Evolutionary conservation across 2,888 invertebrate genomes (phyloP).

Genomic region (Loripinus fragilis): DNA sequence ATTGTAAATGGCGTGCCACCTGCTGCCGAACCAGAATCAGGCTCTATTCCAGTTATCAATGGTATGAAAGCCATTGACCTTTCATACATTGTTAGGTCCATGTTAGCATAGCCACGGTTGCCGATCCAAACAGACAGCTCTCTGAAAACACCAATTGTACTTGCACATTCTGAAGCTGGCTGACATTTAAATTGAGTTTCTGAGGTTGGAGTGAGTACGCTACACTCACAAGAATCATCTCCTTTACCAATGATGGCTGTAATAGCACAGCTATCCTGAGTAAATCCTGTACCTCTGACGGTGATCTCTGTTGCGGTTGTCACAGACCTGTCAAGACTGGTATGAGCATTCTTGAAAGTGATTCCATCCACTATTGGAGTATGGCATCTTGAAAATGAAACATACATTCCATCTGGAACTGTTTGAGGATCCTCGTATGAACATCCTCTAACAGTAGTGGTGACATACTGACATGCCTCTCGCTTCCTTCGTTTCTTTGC

Average conservation of each 20-base stretch:
- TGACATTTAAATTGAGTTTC: constrained; percentile 33
- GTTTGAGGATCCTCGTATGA: neutral
- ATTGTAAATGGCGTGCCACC: constrained; percentile 61
- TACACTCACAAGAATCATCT: constrained; percentile 30
- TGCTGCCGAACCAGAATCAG: constrained; percentile 44
- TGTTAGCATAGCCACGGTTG: constrained; percentile 45
- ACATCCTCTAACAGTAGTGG: neutral
- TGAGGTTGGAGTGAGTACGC: constrained; percentile 22
- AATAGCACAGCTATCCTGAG: constrained; percentile 60
- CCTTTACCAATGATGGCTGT: constrained; percentile 54
- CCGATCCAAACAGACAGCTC: constrained; percentile 39
- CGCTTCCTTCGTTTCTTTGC: too few species aligned
- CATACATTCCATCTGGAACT: constrained; percentile 44
- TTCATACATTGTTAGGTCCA: constrained; percentile 14
- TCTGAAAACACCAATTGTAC: constrained; percentile 37
- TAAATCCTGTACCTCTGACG: constrained; percentile 58
- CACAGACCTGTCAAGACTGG: constrained; percentile 22
- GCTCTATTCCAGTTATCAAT: constrained; percentile 33
- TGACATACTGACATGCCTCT: neutral
- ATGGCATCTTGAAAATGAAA: constrained; percentile 54
- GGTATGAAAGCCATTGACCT: constrained; percentile 48
- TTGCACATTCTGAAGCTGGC: constrained; percentile 24
- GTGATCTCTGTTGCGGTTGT: constrained; percentile 55
- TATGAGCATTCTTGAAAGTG: constrained; percentile 13
- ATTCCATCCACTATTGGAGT: constrained; percentile 50